These are phyloP conservation scores for Malthinus seriepunctatus DNA, from an alignment of 2,888 invertebrate species.

Conservation along the genomic window DNA sequence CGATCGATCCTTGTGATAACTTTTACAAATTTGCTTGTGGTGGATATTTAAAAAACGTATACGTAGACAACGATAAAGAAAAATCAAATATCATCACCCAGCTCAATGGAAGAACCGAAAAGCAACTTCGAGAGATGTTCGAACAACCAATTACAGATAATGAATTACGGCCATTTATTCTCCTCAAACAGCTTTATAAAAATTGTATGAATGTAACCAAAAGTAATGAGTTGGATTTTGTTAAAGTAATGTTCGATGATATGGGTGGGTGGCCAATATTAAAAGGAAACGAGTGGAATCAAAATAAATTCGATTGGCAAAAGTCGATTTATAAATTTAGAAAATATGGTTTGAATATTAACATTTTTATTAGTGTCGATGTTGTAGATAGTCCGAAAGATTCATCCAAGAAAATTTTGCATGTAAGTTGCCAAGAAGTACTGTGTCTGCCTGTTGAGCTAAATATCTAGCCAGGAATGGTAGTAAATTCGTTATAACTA, in stretches of 20 bases:
- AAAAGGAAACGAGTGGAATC: slow-evolving; percentile 75
- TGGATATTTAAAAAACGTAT: slow-evolving; percentile 69
- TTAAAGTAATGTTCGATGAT: slow-evolving; percentile 67
- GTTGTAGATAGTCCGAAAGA: slow-evolving; percentile 88
- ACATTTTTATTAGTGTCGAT: slow-evolving; percentile 88
- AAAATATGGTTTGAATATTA: slow-evolving; percentile 79
- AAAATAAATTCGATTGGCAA: slow-evolving; percentile 76
- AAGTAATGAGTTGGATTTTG: slow-evolving; percentile 77
- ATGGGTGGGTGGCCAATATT: slow-evolving; percentile 94
- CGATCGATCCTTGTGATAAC: slow-evolving; percentile 78
- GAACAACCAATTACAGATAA: slow-evolving; percentile 64
- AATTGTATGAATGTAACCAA: slow-evolving; percentile 83
- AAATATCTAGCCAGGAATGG: no score
- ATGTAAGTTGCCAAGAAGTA: slow-evolving; percentile 75
- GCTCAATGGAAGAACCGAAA: slow-evolving; percentile 72
- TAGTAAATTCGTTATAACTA: neutral
- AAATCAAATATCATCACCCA: slow-evolving; percentile 75
- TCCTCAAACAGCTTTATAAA: slow-evolving; percentile 81
- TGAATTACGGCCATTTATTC: slow-evolving; percentile 71
- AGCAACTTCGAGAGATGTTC: slow-evolving; percentile 70
- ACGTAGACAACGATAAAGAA: slow-evolving; percentile 81
- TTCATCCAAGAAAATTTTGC: slow-evolving; percentile 79
- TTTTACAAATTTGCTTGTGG: slow-evolving; percentile 83
- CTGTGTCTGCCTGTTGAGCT: no score
- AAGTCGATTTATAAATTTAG: slow-evolving; percentile 82